Percentiles rank a stretch among this genome's conserved stretches.
Evolutionary conservation across 2,797 vertebrate species (phyloP).

Genomic region (Chromobotia macracanthus): DNA sequence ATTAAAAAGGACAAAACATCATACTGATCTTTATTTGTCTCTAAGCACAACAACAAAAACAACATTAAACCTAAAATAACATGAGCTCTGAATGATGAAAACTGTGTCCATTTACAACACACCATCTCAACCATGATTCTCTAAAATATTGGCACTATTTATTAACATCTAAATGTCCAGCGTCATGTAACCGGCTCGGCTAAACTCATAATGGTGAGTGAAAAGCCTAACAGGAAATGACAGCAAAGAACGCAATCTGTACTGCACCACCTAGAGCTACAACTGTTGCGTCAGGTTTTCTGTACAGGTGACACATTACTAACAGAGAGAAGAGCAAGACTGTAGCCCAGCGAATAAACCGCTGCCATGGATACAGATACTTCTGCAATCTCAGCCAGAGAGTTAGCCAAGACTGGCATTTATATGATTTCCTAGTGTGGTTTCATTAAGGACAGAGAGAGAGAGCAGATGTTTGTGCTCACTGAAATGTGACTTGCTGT

Average conservation of each 20-base stretch:
- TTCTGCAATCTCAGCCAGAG: slow-evolving; percentile 33
- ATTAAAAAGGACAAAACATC: too few relatives aligned
- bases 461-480: slow-evolving; percentile 16
- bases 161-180: slow-evolving; percentile 25
- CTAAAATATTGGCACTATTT: neutral
- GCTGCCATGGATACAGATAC: slow-evolving; percentile 40
- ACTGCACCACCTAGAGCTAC: slow-evolving; percentile 5
- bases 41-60: neutral
- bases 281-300: slow-evolving; percentile 32
- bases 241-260: slow-evolving; percentile 18
- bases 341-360: slow-evolving; percentile 14
- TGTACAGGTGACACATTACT: slow-evolving; percentile 36
- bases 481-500: slow-evolving; percentile 25
- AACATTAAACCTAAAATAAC: neutral
- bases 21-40: too few relatives aligned
- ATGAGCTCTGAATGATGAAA: neutral
- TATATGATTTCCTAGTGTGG: slow-evolving; percentile 27
- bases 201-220: slow-evolving; percentile 13
- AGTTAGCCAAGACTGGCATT: slow-evolving; percentile 30
- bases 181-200: slow-evolving; percentile 3
- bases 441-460: slow-evolving; percentile 18
- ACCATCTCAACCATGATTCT: neutral
- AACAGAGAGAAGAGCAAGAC: slow-evolving; percentile 26
- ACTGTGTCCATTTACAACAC: neutral
- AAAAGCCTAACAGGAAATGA: slow-evolving; percentile 34